Conservation (phyloP, 2,888 invertebrate species). For the Agrotis segetum region DNA sequence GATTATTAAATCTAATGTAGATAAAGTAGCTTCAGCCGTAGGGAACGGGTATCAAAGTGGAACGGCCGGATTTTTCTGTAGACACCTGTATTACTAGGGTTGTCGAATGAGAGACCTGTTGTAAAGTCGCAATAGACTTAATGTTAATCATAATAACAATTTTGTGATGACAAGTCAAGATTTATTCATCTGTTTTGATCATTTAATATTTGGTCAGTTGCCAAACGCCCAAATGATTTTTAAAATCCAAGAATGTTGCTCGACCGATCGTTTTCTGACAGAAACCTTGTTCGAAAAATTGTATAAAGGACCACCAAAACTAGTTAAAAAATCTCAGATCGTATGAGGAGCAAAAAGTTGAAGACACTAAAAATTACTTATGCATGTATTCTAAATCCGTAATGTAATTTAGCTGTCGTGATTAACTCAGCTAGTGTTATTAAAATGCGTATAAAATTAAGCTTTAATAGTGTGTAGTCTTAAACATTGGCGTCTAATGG, state of each 20-base stretch:
- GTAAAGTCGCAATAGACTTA: neutral
- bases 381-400: constrained; percentile 10
- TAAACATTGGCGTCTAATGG: neutral
- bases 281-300: constrained; percentile 30
- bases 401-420: constrained; percentile 6
- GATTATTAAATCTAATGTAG: constrained; percentile 64
- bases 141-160: neutral
- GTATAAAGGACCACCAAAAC: constrained; percentile 27
- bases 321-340: constrained; percentile 29
- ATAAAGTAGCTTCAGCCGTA: constrained; percentile 48
- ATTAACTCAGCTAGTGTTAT: constrained; percentile 22
- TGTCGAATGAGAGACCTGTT: constrained; percentile 28
- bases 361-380: constrained; percentile 16
- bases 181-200: constrained; percentile 15
- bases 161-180: neutral
- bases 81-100: constrained; percentile 66
- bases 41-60: constrained; percentile 67
- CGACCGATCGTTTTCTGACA: constrained; percentile 3
- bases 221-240: neutral
- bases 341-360: constrained; percentile 27
- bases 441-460: constrained; percentile 11
- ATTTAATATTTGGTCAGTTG: neutral
- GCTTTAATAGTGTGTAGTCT: neutral
- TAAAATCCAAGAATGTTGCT: neutral
- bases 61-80: constrained; percentile 69